phyloP scores from a whole-genome alignment of 2,113 vertebrate species.

The Ochotona curzoniae region DNA sequence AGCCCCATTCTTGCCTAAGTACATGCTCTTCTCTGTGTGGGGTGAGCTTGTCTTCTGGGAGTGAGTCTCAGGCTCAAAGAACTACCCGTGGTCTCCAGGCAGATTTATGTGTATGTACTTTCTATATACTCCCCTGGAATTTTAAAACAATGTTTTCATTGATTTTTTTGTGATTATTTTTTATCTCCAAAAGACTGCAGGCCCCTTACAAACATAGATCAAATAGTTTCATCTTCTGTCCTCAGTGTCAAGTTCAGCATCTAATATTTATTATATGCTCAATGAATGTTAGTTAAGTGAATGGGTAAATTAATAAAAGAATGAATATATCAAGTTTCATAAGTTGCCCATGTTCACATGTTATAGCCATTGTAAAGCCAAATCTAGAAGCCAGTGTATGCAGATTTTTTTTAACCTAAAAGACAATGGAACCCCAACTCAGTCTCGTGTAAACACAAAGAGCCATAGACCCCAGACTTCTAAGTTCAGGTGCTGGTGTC shows the following conservation, averaged over 20 bases:
- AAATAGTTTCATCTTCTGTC: slow-evolving; percentile 33
- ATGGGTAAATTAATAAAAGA: background rate
- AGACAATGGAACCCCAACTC: background rate
- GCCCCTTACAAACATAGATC: background rate
- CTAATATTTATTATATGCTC: background rate
- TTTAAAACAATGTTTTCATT: slow-evolving; percentile 49
- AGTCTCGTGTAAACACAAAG: background rate
- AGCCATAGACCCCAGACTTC: background rate
- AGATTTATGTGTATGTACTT: slow-evolving; percentile 43
- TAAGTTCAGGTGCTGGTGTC: background rate
- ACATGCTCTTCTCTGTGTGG: background rate
- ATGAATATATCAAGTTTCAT: background rate
- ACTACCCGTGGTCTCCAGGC: background rate
- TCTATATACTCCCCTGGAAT: slow-evolving; percentile 21
- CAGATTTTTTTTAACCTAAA: background rate
- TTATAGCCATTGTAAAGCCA: background rate
- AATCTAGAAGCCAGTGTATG: slow-evolving; percentile 6
- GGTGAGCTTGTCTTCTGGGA: background rate
- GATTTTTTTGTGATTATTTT: slow-evolving; percentile 36
- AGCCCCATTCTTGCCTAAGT: background rate
- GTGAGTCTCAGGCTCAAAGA: background rate
- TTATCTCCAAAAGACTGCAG: background rate
- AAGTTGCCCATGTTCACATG: background rate
- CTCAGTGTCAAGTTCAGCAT: background rate
- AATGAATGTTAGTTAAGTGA: background rate